phyloP scores from a whole-genome alignment of 2,888 invertebrate species.

The Nephrotoma flavescens region DNA sequence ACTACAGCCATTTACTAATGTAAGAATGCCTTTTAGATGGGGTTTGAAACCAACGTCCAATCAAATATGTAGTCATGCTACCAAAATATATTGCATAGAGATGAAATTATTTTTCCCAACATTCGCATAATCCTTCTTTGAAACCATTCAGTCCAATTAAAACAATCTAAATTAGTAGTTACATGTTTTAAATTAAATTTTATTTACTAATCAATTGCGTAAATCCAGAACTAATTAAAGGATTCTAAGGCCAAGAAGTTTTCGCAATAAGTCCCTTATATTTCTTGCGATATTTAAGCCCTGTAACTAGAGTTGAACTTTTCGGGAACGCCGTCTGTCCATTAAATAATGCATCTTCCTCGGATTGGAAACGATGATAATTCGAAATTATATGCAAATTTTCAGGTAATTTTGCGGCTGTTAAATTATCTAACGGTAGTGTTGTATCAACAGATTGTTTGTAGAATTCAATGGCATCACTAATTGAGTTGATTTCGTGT shows the following conservation, averaged over 20 bases:
- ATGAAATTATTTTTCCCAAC: too few relatives aligned
- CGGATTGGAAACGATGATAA: conserved; percentile 70
- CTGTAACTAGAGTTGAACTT: conserved; percentile 70
- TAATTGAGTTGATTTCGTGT: conserved; percentile 52
- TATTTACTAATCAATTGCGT: too few relatives aligned
- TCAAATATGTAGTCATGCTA: too few relatives aligned
- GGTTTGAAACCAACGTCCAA: too few relatives aligned
- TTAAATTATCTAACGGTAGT: conserved; percentile 60
- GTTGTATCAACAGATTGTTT: conserved; percentile 49
- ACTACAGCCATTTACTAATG: too few relatives aligned
- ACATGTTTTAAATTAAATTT: too few relatives aligned
- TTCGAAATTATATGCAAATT: conserved; percentile 77
- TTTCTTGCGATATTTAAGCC: conserved; percentile 66
- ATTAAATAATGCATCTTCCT: conserved; percentile 52
- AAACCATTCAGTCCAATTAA: too few relatives aligned
- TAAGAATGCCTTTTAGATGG: too few relatives aligned
- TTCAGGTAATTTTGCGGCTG: conserved; percentile 59
- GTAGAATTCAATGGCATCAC: conserved; percentile 58
- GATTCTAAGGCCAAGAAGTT: conserved; percentile 40
- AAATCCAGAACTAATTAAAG: neutral
- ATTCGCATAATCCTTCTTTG: too few relatives aligned
- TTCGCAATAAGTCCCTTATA: conserved; percentile 58
- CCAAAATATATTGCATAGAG: too few relatives aligned
- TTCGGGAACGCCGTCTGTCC: conserved; percentile 76
- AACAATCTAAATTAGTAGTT: too few relatives aligned